Base-by-base conservation (phyloP, 2,888 invertebrate species). In the Girardia tigrina region DNA sequence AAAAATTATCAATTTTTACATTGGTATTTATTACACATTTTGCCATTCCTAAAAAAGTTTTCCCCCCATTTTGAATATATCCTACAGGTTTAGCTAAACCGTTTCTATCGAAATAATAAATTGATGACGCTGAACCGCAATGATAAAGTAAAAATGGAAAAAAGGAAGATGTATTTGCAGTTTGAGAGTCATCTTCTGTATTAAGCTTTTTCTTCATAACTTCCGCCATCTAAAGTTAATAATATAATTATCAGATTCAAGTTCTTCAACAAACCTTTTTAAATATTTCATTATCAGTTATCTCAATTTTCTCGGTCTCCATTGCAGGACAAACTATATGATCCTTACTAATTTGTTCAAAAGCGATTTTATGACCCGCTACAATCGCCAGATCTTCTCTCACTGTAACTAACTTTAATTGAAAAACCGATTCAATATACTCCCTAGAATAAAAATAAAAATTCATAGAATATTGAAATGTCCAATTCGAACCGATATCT, bases 1-100 rank as follows among this genome's bases (percentile, higher is more conserved):
- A n/a, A 56, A 56, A 56, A 56, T 56, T n/a, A n/a, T n/a, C n/a
- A n/a, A n/a, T n/a, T n/a, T n/a, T 12, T 56, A 56, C 56, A 56
- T 56, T 56, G 4, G n/a, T 12, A 56, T 56, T 23, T 16, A 16
- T 12, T 56, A 56, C 6, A n/a, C 56, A 56, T n/a, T 56, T 27
- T 28, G 28, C 71, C n/a, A 71, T 6, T 71, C 71, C 71, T 6
- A 71, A 20, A 28, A 71, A 29, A n/a, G 71, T 26, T 71, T 71
- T 71, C 6, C 71, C 71, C 12, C 28, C 71, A 71, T 28, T 56
- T 8, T 56, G 8, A 56, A 56, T 20, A 6, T n/a, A 16, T 6
- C 56, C 56, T 6, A 56, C 23, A 20, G n/a, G 56, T 56, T 56
- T n/a, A 56, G 56, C 56, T 56, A 12, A 12, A 6, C 56, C 56